Evolutionary conservation across 2,113 vertebrate genomes (phyloP).

Genomic region (Saccopteryx leptura): DNA sequence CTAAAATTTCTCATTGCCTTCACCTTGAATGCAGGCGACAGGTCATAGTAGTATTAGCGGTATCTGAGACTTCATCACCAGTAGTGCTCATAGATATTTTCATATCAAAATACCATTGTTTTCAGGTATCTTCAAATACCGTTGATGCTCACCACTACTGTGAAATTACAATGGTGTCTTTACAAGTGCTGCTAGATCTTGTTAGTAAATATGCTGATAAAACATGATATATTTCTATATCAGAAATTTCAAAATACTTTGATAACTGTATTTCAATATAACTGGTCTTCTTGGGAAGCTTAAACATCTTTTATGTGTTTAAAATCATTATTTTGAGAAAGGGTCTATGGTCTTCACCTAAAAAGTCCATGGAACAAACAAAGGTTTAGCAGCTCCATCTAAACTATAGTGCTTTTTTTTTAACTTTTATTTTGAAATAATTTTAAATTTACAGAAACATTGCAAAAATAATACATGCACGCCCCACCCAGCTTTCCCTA

Average conservation of each 20-base stretch:
- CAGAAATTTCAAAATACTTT: conserved; percentile 35
- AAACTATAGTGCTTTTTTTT: background rate
- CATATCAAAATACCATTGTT: conserved; percentile 22
- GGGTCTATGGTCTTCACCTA: background rate
- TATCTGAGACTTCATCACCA: background rate
- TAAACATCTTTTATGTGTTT: background rate
- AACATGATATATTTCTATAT: background rate
- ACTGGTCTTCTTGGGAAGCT: background rate
- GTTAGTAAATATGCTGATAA: conserved; percentile 2
- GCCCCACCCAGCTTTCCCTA: background rate
- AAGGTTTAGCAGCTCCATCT: background rate
- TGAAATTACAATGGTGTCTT: conserved; percentile 28
- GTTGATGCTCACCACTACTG: background rate
- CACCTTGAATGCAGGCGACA: background rate
- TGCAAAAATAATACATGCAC: background rate
- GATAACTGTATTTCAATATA: background rate
- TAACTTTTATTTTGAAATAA: background rate
- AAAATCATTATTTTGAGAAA: background rate
- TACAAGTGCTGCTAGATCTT: background rate
- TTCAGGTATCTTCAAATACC: background rate
- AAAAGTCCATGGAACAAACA: background rate
- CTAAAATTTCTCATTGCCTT: conserved; percentile 77
- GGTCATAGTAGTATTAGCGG: background rate
- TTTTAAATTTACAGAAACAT: conserved; percentile 2
- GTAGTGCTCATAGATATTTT: background rate